phyloP scores from a whole-genome alignment of 1,140 invertebrate species.

The Alviniconcha marisindica region DNA sequence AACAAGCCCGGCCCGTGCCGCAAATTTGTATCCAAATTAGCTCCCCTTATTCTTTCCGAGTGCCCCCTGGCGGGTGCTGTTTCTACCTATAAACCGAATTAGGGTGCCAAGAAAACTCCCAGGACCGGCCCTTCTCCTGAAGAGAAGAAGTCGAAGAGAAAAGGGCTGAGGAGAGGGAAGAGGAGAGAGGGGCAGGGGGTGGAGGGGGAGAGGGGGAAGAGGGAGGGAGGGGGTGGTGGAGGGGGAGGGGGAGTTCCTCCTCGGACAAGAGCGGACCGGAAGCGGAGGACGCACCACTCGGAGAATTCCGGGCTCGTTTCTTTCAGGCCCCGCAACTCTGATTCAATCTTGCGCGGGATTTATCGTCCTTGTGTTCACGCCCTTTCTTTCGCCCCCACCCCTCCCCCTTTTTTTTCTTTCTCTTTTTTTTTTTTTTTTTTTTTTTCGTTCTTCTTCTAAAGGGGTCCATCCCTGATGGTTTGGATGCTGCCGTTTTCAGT shows the following conservation, averaged over 20 bases:
- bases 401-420: not conserved
- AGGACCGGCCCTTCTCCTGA: not conserved
- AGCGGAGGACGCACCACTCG: not conserved
- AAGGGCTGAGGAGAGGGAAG: too few species aligned
- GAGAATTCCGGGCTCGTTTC: not conserved
- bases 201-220: too few species aligned
- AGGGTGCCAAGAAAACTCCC: not conserved
- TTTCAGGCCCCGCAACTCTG: not conserved
- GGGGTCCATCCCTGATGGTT: too few species aligned
- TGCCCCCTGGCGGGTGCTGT: not conserved
- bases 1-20: not conserved
- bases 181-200: too few species aligned
- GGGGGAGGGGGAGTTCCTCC: too few species aligned
- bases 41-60: not conserved
- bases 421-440: too few species aligned
- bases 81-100: constrained; percentile 29
- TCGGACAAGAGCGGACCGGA: not conserved
- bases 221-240: too few species aligned
- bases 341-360: constrained; percentile 29
- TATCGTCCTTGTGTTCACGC: constrained; percentile 22
- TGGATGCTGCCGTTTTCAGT: too few species aligned
- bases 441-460: too few species aligned
- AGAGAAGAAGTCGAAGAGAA: not conserved
- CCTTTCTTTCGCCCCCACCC: not conserved
- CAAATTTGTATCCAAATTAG: constrained; percentile 28